Percentiles rank a stretch among this genome's conserved stretches.
phyloP scores from a whole-genome alignment of 2,797 vertebrate genomes.

The Chromobotia macracanthus region DNA sequence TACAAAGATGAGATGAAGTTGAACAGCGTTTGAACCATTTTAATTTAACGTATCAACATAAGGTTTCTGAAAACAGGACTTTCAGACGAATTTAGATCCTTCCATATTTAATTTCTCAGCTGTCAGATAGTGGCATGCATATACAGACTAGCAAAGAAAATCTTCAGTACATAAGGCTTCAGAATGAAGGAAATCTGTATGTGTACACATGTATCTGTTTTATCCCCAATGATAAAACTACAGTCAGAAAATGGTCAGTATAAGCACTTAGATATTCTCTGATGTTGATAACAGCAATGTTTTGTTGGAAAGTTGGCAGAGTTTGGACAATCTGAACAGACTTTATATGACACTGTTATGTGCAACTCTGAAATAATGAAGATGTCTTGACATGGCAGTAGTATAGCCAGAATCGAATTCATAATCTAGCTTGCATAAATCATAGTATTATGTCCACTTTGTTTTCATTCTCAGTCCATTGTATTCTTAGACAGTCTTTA shows the following conservation, averaged over 20 bases:
- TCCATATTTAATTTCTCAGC: too few species aligned
- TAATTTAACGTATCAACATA: too few species aligned
- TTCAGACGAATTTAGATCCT: not conserved
- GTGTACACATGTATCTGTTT: not conserved
- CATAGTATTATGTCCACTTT: conserved; percentile 22
- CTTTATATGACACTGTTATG: conserved; percentile 14
- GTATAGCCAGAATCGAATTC: conserved; percentile 10
- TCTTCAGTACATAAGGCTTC: not conserved
- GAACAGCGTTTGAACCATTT: too few species aligned
- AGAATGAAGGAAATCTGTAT: not conserved
- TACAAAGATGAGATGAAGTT: too few species aligned
- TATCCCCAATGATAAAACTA: not conserved
- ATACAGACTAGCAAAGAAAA: not conserved
- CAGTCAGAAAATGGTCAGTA: not conserved
- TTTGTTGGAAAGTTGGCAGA: not conserved
- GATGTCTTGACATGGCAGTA: conserved; percentile 18
- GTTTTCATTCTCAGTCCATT: conserved; percentile 3
- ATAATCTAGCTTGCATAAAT: conserved; percentile 12
- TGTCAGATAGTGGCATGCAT: not conserved
- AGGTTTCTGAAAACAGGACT: not conserved
- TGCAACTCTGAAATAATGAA: conserved; percentile 1
- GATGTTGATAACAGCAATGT: not conserved
- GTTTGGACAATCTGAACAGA: not conserved
- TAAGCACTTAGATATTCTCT: conserved; percentile 45
- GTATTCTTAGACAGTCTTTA: not conserved